These are phyloP conservation scores for Nasonia longicornis DNA, from an alignment of 1,140 invertebrate species.

Conservation along the genomic window DNA sequence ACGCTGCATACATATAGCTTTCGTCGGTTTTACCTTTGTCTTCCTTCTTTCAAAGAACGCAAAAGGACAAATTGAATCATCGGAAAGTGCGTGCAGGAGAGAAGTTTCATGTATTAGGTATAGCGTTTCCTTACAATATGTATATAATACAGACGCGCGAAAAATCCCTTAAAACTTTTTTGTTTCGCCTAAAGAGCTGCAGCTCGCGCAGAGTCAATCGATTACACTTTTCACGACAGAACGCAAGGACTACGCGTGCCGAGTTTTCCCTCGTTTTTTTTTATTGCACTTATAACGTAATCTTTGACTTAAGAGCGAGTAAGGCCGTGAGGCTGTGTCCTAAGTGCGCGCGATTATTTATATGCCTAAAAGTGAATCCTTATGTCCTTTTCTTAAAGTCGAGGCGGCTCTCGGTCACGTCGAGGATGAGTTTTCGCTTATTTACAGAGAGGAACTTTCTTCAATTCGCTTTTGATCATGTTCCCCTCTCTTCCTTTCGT, in stretches of 20 bases:
- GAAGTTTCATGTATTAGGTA: constrained; percentile 34
- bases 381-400: not conserved
- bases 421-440: not conserved
- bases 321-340: constrained; percentile 48
- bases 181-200: constrained; percentile 31
- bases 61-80: constrained; percentile 34
- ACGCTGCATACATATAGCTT: constrained; percentile 44
- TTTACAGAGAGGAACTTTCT: constrained; percentile 36
- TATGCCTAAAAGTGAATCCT: constrained; percentile 23
- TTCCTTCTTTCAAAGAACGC: not conserved
- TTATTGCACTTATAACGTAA: constrained; percentile 56
- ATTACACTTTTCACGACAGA: constrained; percentile 39
- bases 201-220: constrained; percentile 12
- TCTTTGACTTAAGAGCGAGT: constrained; percentile 53
- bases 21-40: constrained; percentile 10
- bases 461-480: not conserved
- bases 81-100: constrained; percentile 47
- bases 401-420: not conserved
- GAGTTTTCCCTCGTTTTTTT: constrained; percentile 31
- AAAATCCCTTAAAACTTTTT: constrained; percentile 18
- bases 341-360: constrained; percentile 38
- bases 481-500: not conserved
- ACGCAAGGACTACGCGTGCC: constrained; percentile 9
- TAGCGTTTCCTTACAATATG: constrained; percentile 55
- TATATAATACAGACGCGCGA: constrained; percentile 50